Conservation (phyloP, 1,140 invertebrate genomes). For the Probaryconus sp. region DNA sequence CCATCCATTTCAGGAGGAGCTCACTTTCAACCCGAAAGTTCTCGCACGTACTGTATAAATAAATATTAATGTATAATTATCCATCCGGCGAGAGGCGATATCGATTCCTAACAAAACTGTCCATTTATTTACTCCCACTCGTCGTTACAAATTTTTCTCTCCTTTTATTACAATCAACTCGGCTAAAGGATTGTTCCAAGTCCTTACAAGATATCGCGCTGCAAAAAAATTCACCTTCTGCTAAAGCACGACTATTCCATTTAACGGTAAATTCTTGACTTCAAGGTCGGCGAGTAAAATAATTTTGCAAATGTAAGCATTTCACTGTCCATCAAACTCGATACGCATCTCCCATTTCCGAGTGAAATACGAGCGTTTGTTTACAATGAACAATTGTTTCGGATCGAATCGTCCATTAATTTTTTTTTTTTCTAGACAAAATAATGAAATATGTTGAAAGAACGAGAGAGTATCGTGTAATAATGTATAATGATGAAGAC, state of each 20-base stretch:
- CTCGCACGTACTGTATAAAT: slow-evolving; percentile 6
- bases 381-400: slow-evolving; percentile 2
- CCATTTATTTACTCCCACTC: too few species aligned
- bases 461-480: too few species aligned
- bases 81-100: not conserved
- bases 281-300: too few species aligned
- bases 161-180: too few species aligned
- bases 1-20: slow-evolving; percentile 40
- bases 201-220: too few species aligned
- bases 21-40: slow-evolving; percentile 19
- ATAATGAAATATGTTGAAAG: not conserved
- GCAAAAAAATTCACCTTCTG: too few species aligned
- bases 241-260: too few species aligned
- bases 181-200: too few species aligned
- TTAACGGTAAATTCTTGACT: too few species aligned
- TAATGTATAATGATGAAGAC: slow-evolving; percentile 9
- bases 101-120: slow-evolving; percentile 38
- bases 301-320: not conserved
- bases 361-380: not conserved
- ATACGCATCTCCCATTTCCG: not conserved
- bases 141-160: too few species aligned
- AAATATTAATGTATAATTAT: not conserved
- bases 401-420: not conserved
- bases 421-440: not conserved
- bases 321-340: slow-evolving; percentile 13